Evolutionary conservation across 1,140 invertebrate genomes (phyloP), one percentile per base, ranked within the genome.

Genomic region (Lethrus apterus): DNA sequence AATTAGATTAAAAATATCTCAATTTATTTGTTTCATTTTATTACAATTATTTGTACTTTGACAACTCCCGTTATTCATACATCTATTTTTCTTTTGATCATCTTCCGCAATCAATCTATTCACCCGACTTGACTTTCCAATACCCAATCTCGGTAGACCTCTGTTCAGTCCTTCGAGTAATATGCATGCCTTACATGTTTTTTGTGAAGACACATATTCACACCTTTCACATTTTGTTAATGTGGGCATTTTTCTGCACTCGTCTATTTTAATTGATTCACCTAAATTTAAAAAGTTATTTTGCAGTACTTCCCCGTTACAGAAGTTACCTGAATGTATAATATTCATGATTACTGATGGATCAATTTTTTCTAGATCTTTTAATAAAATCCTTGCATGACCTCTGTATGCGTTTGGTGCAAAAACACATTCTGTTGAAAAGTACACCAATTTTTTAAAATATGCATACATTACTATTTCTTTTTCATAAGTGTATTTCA

Each of bases 401-500:
- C 94, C 95, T 60, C 94, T 76, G 66, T 98, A 99, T 0, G 97
- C 93, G 76, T 99, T 95, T 13, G 97, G 97, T 10, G 96, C 89
- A 74, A 98, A 99, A 26, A 95, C 82, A 73, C 96, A 99, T 69
- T 99, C 97, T 0, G 96, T 99, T 7, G 93, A 97, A 70, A 99
- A 99, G 65, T 99, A 99, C 29, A 97, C 82, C n/a, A 99, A 68
- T 57, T 89, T 89, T 66, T 94, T 94, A 64, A 93, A 97, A 69
- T 96, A 93, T 1, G 94, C 94, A 74, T 98, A 99, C 90, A 99
- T 96, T 0, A 99, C 97, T 64, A 99, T 99, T 74, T 99, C 97
- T 65, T 99, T 99, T 70, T 99, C 96, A 68, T 98, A 99, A 2
- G 93, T 87, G 63, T 98, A 99, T 67, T 98, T 99, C 15, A 99